Conservation (phyloP, 2,888 invertebrate species). For the Achlya flavicornis region DNA sequence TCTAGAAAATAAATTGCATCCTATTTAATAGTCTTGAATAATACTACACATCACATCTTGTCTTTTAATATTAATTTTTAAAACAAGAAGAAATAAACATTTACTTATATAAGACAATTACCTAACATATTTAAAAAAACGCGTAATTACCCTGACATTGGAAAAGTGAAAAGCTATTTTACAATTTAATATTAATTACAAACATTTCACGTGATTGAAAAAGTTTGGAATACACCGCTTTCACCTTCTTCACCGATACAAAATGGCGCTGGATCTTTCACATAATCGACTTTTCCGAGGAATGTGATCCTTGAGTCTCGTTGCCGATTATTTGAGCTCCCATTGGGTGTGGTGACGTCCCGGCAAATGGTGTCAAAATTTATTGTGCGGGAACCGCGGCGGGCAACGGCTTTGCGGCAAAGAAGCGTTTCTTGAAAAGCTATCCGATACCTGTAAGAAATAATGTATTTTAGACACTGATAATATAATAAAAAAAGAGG, state of each 20-base stretch:
- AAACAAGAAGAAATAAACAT: too few relatives aligned
- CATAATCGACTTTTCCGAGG: conserved; percentile 63
- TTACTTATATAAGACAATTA: too few relatives aligned
- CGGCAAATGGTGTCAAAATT: conserved; percentile 80
- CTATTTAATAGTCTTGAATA: too few relatives aligned
- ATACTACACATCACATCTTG: too few relatives aligned
- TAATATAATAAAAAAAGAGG: neutral
- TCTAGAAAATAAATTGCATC: too few relatives aligned
- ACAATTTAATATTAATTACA: neutral
- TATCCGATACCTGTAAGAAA: conserved; percentile 85
- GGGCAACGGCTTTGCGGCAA: conserved; percentile 65
- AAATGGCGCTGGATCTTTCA: conserved; percentile 63
- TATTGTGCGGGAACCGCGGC: conserved; percentile 73
- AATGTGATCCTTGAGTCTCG: conserved; percentile 61
- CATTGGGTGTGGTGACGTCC: conserved; percentile 73
- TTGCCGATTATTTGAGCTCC: conserved; percentile 47
- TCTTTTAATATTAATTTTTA: too few relatives aligned
- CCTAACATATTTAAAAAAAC: neutral
- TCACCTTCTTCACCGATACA: conserved; percentile 48
- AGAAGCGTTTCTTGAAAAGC: conserved; percentile 90
- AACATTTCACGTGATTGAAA: conserved; percentile 36
- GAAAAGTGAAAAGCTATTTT: conserved; percentile 2
- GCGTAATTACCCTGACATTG: conserved; percentile 7
- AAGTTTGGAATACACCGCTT: conserved; percentile 43
- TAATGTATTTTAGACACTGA: neutral